Evolutionary conservation across 1,140 invertebrate species (phyloP).

Genomic region (Chrysomallon squamiferum): DNA sequence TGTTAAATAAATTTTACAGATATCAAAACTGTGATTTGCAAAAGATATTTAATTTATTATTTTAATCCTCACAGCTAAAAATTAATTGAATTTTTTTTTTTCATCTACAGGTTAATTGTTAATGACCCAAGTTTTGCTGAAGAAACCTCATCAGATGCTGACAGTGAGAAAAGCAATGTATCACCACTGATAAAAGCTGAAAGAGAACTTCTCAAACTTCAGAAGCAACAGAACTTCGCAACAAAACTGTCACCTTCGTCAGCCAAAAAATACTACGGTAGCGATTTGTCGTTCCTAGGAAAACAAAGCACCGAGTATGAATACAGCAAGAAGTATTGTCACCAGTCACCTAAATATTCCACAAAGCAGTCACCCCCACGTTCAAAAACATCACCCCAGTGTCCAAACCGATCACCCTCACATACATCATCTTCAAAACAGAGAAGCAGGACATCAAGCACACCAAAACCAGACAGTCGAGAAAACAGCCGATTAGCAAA

Average conservation of each 20-base stretch:
- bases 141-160: constrained; percentile 7
- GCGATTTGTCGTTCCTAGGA: constrained; percentile 20
- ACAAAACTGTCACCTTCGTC: constrained; percentile 17
- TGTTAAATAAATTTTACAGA: too few relatives aligned
- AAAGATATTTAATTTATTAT: too few relatives aligned
- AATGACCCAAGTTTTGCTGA: too few relatives aligned
- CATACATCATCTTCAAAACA: not conserved
- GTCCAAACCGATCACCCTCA: too few relatives aligned
- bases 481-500: not conserved
- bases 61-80: too few relatives aligned
- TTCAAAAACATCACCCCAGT: too few relatives aligned
- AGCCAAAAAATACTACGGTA: constrained; percentile 44
- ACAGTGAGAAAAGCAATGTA: constrained; percentile 1
- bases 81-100: too few relatives aligned
- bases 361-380: too few relatives aligned
- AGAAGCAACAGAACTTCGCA: constrained; percentile 16
- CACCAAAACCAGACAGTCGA: not conserved
- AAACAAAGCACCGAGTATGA: constrained; percentile 18
- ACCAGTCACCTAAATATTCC: constrained; percentile 4
- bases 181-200: constrained; percentile 54
- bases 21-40: too few relatives aligned
- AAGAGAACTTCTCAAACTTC: constrained; percentile 40
- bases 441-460: not conserved
- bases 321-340: not conserved
- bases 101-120: too few relatives aligned